Conservation (phyloP, 2,888 invertebrate genomes). For the Ischnus inquisitorius region DNA sequence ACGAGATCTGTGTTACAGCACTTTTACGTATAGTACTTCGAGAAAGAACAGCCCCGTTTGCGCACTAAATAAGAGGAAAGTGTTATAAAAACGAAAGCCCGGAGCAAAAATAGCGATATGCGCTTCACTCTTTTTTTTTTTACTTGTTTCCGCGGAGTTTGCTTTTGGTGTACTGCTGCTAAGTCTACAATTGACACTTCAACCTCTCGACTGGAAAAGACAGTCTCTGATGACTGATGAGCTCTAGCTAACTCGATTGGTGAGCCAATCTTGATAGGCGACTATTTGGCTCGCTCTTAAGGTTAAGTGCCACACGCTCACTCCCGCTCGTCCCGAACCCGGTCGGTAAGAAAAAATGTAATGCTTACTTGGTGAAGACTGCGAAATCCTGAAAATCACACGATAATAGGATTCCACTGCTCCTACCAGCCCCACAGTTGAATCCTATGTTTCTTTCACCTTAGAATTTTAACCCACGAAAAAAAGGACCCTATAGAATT, state of each 20-base stretch:
- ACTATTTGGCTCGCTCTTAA: conserved; percentile 49
- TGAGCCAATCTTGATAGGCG: conserved; percentile 70
- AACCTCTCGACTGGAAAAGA: conserved; percentile 3
- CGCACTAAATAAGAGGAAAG: conserved; percentile 42
- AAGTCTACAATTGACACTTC: conserved; percentile 18
- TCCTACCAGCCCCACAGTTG: too few relatives aligned
- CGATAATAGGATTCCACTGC: too few relatives aligned
- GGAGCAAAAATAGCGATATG: conserved; percentile 31
- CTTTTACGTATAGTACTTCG: conserved; percentile 44
- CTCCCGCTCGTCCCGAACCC: too few relatives aligned
- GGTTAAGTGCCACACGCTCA: too few relatives aligned
- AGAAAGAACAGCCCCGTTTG: conserved; percentile 46
- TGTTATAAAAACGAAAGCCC: conserved; percentile 35
- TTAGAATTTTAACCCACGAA: too few relatives aligned
- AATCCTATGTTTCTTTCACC: too few relatives aligned
- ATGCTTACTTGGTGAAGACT: too few relatives aligned
- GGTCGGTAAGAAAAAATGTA: too few relatives aligned
- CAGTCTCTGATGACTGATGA: conserved; percentile 70
- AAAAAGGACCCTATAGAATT: too few relatives aligned
- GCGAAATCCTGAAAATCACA: too few relatives aligned
- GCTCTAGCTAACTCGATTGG: conserved; percentile 64
- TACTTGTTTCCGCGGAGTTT: neutral
- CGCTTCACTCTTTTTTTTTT: conserved; percentile 4
- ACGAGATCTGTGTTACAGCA: conserved; percentile 55
- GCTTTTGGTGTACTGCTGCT: neutral